Evolutionary conservation across 2,113 vertebrate genomes (phyloP), one percentile per base, ranked within the genome.

Genomic region (Anser cygnoides): DNA sequence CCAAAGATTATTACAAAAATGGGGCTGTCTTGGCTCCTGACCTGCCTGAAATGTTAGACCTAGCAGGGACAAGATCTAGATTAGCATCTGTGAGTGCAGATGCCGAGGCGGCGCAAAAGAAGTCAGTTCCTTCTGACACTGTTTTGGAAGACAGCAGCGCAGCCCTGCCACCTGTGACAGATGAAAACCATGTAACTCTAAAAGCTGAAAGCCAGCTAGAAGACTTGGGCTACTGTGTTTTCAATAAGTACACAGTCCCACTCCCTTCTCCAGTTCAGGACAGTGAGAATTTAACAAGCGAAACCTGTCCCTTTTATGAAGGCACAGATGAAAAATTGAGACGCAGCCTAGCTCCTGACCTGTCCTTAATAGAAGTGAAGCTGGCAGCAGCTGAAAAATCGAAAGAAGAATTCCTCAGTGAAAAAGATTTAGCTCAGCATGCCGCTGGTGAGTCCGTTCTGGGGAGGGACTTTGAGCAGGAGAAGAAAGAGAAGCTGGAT

Each of bases 181-280:
- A 99, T 71, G 98, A 98, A 70, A 98, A 98, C 95, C 99, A 99
- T 0, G 92, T 98, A 55, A 94, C 96, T 29, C 97, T 98, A 84
- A 99, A 98, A 97, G 98, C 98, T 70, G 99, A 99, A 58, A 99
- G 99, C 94, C 99, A 99, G 68, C 92, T 99, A 8, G 99, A 99
- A 97, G 99, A 99, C 79, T 97, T 99, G 95, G 99, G 99, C 70
- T 99, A 99, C 94, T 99, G 99, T 97, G 99, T 99, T 91, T 99
- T 99, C 92, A 99, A 99, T 96, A 99, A 99, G 94, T 99, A 99
- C 97, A 99, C 99, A 13, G 99, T 99, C 25, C 99, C 99, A 7
- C 98, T 99, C 85, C 99, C 99, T 14, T 99, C 99, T 37, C 99
- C 99, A 76, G 99, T 99, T 58, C 98, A 98, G 90, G 98, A 98